phyloP scores from a whole-genome alignment of 1,140 invertebrate genomes.

The Brachionus koreanus region DNA sequence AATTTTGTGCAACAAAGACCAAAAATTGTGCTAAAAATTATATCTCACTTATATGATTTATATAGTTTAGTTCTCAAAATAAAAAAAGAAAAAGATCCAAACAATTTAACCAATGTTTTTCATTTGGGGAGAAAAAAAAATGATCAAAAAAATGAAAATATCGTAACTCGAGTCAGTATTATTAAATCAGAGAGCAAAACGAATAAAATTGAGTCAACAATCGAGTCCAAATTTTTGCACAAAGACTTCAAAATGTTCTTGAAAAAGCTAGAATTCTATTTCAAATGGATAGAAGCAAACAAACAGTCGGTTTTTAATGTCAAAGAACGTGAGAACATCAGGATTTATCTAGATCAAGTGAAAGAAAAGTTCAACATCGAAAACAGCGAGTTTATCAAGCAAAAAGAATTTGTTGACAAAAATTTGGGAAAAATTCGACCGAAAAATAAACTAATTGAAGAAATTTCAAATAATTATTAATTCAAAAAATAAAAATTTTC shows the following conservation, averaged over 20 bases:
- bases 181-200: background rate
- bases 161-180: background rate
- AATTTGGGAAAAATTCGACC: background rate
- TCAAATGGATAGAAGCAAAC: background rate
- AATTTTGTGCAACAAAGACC: background rate
- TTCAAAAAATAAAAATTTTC: background rate
- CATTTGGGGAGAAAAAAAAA: background rate
- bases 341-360: background rate
- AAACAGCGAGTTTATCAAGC: background rate
- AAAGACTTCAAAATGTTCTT: background rate
- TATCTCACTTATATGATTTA: conserved; percentile 25
- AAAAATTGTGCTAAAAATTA: background rate
- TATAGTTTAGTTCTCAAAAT: background rate
- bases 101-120: background rate
- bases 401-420: background rate
- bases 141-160: background rate
- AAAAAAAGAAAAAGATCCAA: background rate
- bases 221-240: background rate
- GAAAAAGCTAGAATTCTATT: conserved; percentile 12
- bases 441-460: background rate
- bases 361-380: background rate
- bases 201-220: background rate
- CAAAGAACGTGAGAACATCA: background rate
- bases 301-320: background rate
- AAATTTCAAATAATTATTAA: background rate